Evolutionary conservation across 2,113 vertebrate genomes (phyloP).

Genomic region (Hippoglossus stenolepis): DNA sequence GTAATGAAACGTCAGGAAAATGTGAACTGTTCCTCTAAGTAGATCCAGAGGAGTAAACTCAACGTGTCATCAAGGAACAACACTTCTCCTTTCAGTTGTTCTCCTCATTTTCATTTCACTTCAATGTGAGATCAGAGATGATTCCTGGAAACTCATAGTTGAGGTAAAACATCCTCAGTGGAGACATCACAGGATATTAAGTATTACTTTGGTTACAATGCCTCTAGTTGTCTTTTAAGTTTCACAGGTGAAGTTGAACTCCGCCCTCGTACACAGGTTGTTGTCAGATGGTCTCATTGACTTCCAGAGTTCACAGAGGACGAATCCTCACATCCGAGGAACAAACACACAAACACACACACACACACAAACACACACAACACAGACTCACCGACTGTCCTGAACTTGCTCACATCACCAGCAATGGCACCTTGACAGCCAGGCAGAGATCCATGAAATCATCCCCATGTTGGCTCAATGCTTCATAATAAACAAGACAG

Average conservation of each 20-base stretch:
- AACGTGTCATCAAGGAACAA: too few species aligned
- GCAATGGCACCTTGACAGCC: constrained; percentile 41
- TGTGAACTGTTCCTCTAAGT: too few species aligned
- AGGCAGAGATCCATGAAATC: constrained; percentile 38
- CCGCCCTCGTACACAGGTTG: too few species aligned
- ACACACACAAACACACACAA: background rate
- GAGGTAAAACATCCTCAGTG: background rate
- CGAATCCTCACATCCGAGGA: constrained; percentile 5
- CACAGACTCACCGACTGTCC: background rate
- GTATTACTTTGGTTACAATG: too few species aligned
- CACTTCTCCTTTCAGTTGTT: too few species aligned
- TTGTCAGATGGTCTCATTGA: constrained; percentile 9
- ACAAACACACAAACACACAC: constrained; percentile 3
- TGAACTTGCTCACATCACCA: constrained; percentile 3
- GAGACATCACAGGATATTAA: too few species aligned
- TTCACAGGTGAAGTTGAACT: too few species aligned
- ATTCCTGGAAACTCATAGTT: background rate
- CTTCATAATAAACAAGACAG: constrained; percentile 18
- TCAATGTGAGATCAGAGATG: too few species aligned
- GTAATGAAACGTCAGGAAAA: too few species aligned
- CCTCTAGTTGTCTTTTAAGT: too few species aligned
- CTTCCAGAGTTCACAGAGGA: constrained; percentile 33
- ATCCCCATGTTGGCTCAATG: background rate
- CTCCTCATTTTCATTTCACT: too few species aligned
- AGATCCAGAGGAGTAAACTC: too few species aligned